Evolutionary conservation across 2,797 vertebrate species (phyloP).

Genomic region (Tangara arthus): DNA sequence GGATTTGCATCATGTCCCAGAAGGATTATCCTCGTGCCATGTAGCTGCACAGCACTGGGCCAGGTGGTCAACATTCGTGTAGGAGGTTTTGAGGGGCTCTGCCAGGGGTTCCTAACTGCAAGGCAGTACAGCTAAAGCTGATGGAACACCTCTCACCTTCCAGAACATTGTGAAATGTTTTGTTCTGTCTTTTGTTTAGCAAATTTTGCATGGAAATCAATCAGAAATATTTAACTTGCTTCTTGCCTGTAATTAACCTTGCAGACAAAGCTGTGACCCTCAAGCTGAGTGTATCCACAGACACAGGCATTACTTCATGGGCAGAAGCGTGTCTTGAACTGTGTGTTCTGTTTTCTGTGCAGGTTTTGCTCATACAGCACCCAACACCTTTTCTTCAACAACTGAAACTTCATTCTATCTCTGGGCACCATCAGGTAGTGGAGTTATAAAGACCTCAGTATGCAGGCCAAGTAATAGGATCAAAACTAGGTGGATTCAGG

Average conservation of each 20-base stretch:
- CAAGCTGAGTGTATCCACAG: background rate
- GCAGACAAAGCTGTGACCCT: background rate
- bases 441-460: conserved; percentile 68
- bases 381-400: conserved; percentile 67
- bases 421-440: conserved; percentile 69
- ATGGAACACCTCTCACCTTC: background rate
- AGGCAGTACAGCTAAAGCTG: background rate
- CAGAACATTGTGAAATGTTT: background rate
- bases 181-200: background rate
- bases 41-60: background rate
- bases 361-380: conserved; percentile 71
- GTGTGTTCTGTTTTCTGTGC: background rate
- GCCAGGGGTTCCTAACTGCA: background rate
- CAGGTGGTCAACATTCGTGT: background rate
- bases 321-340: background rate
- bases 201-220: background rate
- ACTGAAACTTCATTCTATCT: conserved; percentile 75
- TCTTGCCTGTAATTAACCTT: background rate
- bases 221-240: background rate
- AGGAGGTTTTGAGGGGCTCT: background rate
- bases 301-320: background rate
- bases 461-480: conserved; percentile 70
- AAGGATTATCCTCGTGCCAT: accelerated
- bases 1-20: background rate
- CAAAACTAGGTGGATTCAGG: conserved; percentile 77